Evolutionary conservation across 1,140 invertebrate species (phyloP).

Genomic region (Drosophila kanapiae): DNA sequence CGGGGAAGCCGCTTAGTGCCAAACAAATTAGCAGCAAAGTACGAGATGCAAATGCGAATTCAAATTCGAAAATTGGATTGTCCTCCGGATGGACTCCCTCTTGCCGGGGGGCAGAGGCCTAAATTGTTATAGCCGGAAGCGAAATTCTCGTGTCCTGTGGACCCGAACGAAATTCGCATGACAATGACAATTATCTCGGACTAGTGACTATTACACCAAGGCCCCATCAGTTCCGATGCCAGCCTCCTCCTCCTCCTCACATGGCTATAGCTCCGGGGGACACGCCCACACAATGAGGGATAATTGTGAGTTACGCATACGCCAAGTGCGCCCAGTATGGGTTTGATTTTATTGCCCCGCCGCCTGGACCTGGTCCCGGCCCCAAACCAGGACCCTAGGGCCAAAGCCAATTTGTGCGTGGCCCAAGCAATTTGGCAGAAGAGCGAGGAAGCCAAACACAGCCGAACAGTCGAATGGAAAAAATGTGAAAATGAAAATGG

Average conservation of each 20-base stretch:
- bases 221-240: constrained; percentile 1
- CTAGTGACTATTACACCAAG: constrained; percentile 48
- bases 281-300: constrained; percentile 73
- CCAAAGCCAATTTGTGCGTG: constrained; percentile 67
- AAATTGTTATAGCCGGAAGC: constrained; percentile 31
- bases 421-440: constrained; percentile 55
- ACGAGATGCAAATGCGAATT: constrained; percentile 34
- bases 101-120: constrained; percentile 8
- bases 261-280: constrained; percentile 3
- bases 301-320: constrained; percentile 81
- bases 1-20: constrained; percentile 28
- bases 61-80: constrained; percentile 53
- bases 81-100: constrained; percentile 9
- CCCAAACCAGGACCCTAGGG: constrained; percentile 23
- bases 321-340: constrained; percentile 61
- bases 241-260: background rate
- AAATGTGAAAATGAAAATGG: constrained; percentile 46
- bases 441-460: constrained; percentile 56
- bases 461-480: constrained; percentile 15
- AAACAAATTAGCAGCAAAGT: constrained; percentile 47
- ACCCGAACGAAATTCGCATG: constrained; percentile 48
- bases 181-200: constrained; percentile 76
- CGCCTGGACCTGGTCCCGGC: constrained; percentile 5
- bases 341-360: constrained; percentile 73
- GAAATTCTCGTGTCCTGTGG: constrained; percentile 17